Evolutionary conservation across 2,113 vertebrate species (phyloP).

Genomic region (Panthera leo): DNA sequence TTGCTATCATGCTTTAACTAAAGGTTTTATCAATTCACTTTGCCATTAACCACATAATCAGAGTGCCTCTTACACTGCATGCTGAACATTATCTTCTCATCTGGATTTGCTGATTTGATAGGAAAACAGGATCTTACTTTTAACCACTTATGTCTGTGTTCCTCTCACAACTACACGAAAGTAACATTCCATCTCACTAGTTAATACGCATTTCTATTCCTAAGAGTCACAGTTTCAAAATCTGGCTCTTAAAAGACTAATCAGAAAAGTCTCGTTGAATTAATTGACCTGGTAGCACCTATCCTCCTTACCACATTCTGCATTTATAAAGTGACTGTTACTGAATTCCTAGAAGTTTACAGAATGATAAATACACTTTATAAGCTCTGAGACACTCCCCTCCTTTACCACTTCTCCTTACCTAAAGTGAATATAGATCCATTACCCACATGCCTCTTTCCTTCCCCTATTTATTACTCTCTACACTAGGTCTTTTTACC

Average conservation of each 20-base stretch:
- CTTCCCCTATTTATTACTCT: not conserved
- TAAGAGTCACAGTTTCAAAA: not conserved
- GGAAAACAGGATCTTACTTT: not conserved
- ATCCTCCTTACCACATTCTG: not conserved
- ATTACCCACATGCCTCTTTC: not conserved
- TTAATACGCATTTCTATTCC: not conserved
- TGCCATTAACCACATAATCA: not conserved
- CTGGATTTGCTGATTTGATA: not conserved
- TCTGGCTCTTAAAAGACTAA: not conserved
- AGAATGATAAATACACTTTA: not conserved
- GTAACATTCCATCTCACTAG: not conserved
- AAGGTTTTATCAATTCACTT: not conserved
- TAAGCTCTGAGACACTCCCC: not conserved
- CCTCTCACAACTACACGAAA: not conserved
- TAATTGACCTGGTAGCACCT: not conserved
- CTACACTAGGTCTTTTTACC: not conserved
- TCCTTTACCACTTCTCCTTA: not conserved
- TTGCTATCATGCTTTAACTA: not conserved
- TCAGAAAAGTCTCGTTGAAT: not conserved
- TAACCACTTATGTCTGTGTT: not conserved
- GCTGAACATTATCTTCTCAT: not conserved
- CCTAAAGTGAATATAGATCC: not conserved
- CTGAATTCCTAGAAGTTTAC: not conserved
- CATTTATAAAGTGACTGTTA: not conserved
- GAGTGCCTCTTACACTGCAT: not conserved